These are phyloP conservation scores for Phaethon lepturus DNA, from an alignment of 2,113 vertebrate species.

Conservation along the genomic window DNA sequence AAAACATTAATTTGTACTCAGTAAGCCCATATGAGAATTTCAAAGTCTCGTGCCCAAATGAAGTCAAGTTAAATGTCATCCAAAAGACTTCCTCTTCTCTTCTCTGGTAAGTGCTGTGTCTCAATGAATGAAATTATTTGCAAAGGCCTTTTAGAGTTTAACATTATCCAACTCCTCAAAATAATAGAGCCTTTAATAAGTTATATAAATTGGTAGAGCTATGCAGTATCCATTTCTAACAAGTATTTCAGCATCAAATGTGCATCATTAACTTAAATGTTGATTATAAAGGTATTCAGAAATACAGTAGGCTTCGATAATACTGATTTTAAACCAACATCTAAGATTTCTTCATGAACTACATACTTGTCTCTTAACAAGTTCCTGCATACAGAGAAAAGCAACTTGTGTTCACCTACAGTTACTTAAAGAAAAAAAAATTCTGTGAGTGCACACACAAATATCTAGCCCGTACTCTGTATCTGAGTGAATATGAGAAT, in stretches of 20 bases:
- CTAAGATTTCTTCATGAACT: not conserved
- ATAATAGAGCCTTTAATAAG: constrained; percentile 22
- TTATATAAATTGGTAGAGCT: not conserved
- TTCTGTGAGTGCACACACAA: not conserved
- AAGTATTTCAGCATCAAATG: not conserved
- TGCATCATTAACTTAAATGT: not conserved
- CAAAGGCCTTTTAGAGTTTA: constrained; percentile 16
- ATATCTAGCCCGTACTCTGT: not conserved
- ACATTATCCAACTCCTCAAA: constrained; percentile 5
- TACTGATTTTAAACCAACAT: not conserved
- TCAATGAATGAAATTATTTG: constrained; percentile 51
- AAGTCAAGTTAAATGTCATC: constrained; percentile 58
- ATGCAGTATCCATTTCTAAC: not conserved
- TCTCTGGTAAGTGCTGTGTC: constrained; percentile 24
- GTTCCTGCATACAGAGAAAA: not conserved
- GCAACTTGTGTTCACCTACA: not conserved
- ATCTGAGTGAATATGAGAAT: not conserved
- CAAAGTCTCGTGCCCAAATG: not conserved
- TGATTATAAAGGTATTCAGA: not conserved
- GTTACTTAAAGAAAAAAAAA: not conserved
- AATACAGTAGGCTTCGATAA: not conserved
- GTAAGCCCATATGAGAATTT: constrained; percentile 48
- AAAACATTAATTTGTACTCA: constrained; percentile 41
- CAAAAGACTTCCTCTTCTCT: constrained; percentile 52
- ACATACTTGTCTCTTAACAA: not conserved